Evolutionary conservation across 1,140 invertebrate genomes (phyloP).

Genomic region (Tachypleus tridentatus): DNA sequence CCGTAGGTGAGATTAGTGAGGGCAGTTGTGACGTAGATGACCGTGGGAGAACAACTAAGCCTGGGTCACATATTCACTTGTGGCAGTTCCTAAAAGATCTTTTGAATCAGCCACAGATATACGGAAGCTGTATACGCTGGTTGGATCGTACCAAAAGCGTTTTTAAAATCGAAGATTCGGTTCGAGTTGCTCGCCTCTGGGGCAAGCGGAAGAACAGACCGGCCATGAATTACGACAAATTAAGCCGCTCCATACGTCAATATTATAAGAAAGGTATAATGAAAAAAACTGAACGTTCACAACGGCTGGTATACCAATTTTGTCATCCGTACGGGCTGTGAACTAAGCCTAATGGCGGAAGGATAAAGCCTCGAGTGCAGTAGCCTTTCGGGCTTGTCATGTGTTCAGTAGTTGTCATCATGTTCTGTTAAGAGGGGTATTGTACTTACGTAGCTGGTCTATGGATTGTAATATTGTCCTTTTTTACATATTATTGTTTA

Average conservation of each 20-base stretch:
- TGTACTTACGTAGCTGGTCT: neutral
- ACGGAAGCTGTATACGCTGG: constrained; percentile 93
- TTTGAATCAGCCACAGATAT: constrained; percentile 65
- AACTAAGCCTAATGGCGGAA: constrained; percentile 20
- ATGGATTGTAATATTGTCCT: neutral
- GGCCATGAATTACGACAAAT: constrained; percentile 99
- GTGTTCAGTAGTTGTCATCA: neutral
- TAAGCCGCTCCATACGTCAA: constrained; percentile 92
- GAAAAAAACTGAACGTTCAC: constrained; percentile 97
- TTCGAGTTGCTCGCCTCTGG: constrained; percentile 89
- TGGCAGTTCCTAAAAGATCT: constrained; percentile 99
- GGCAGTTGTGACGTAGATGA: constrained; percentile 25
- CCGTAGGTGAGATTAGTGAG: constrained; percentile 37
- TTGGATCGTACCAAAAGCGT: constrained; percentile 84
- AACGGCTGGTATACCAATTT: constrained; percentile 97
- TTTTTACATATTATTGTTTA: neutral
- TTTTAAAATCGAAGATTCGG: constrained; percentile 98
- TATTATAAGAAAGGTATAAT: constrained; percentile 99
- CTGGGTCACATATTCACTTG: constrained; percentile 84
- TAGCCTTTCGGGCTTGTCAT: too few relatives aligned
- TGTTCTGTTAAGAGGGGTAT: constrained; percentile 1
- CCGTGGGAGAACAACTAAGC: constrained; percentile 40
- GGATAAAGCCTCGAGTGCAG: neutral
- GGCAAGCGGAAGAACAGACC: constrained; percentile 93
- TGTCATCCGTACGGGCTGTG: constrained; percentile 85